Conservation (phyloP, 2,797 vertebrate species). For the Anniella stebbinsi region DNA sequence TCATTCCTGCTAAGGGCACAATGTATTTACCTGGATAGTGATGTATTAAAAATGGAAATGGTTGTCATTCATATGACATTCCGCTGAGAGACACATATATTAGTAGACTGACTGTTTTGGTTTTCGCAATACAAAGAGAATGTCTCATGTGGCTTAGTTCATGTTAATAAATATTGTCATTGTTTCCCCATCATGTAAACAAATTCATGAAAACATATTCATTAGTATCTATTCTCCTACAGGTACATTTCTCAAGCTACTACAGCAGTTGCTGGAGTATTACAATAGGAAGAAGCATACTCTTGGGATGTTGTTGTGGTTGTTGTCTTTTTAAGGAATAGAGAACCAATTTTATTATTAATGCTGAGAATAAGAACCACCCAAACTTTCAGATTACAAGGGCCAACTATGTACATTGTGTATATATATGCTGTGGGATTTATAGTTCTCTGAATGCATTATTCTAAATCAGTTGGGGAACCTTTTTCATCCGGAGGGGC, state of each 20-base stretch:
- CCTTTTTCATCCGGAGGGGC: too few relatives aligned
- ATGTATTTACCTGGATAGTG: neutral
- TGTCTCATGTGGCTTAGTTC: constrained; percentile 39
- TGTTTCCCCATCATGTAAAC: too few relatives aligned
- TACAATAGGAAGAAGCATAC: neutral
- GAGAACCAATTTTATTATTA: too few relatives aligned
- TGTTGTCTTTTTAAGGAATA: too few relatives aligned
- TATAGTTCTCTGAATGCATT: neutral
- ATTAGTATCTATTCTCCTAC: neutral
- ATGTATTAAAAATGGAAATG: constrained; percentile 48
- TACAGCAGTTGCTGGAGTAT: constrained; percentile 8
- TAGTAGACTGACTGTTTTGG: constrained; percentile 48
- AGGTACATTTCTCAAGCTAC: neutral
- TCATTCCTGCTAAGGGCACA: neutral
- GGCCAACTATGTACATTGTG: neutral
- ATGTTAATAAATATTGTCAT: constrained; percentile 55
- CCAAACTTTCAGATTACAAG: neutral
- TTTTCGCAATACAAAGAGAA: constrained; percentile 56
- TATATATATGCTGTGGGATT: neutral
- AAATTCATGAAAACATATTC: neutral
- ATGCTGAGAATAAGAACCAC: neutral
- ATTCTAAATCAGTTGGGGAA: neutral
- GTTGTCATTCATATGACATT: constrained; percentile 44
- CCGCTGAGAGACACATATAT: constrained; percentile 50
- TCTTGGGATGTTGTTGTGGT: neutral